These are phyloP conservation scores for Etheostoma nigrum DNA, from an alignment of 2,797 vertebrate genomes.

Conservation along the genomic window DNA sequence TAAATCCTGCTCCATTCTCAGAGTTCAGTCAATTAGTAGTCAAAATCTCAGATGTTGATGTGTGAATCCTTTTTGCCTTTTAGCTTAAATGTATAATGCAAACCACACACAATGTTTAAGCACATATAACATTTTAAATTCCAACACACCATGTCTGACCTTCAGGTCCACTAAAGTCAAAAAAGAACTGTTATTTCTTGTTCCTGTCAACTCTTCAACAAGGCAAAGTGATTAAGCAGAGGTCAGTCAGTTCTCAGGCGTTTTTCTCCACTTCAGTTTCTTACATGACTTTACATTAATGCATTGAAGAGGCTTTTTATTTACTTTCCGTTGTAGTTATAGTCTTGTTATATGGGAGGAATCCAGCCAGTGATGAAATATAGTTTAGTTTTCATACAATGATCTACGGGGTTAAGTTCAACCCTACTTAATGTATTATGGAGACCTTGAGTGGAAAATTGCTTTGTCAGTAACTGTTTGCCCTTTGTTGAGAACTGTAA, in stretches of 20 bases:
- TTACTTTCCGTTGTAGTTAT: slow-evolving; percentile 60
- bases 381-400: slow-evolving; percentile 48
- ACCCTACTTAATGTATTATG: slow-evolving; percentile 61
- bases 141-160: slow-evolving; percentile 25
- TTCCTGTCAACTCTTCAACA: slow-evolving; percentile 2
- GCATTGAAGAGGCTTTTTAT: slow-evolving; percentile 48
- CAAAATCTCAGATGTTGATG: no score
- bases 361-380: slow-evolving; percentile 46
- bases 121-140: no score
- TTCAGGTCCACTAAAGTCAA: slow-evolving; percentile 7
- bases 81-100: no score
- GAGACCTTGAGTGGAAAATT: slow-evolving; percentile 75
- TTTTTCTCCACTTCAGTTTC: slow-evolving; percentile 24
- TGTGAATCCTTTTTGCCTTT: no score
- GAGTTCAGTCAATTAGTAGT: no score
- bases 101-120: no score
- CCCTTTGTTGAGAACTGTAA: slow-evolving; percentile 72
- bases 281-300: slow-evolving; percentile 45
- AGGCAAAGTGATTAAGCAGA: slow-evolving; percentile 33
- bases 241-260: slow-evolving; percentile 37
- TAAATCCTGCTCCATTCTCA: no score
- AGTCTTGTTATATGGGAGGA: slow-evolving; percentile 52
- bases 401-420: slow-evolving; percentile 61
- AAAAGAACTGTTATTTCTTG: slow-evolving; percentile 16
- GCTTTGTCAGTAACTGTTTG: slow-evolving; percentile 74